These are phyloP conservation scores for Eleutherodactylus coqui DNA, from an alignment of 2,797 vertebrate species.

Conservation along the genomic window DNA sequence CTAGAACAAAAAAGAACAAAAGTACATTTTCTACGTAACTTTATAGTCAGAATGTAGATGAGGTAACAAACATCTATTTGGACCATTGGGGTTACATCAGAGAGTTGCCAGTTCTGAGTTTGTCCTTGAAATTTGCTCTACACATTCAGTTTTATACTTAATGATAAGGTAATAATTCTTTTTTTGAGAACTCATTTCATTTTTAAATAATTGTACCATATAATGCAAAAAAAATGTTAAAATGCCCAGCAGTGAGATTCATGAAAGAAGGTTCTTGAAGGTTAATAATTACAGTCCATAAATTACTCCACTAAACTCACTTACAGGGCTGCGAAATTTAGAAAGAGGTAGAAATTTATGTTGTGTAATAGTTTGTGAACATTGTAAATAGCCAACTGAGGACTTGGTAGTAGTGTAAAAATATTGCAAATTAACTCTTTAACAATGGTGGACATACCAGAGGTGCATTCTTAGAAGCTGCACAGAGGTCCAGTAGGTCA, in stretches of 20 bases:
- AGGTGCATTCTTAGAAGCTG: too few relatives aligned
- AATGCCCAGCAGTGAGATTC: constrained; percentile 7
- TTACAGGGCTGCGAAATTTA: background rate
- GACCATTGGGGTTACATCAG: background rate
- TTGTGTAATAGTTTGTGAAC: background rate
- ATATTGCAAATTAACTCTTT: background rate
- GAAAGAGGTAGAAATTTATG: background rate
- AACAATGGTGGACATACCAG: too few relatives aligned
- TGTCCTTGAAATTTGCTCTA: constrained; percentile 51
- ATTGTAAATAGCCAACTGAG: background rate
- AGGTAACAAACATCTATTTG: background rate
- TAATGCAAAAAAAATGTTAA: constrained; percentile 42
- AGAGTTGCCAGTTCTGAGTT: background rate
- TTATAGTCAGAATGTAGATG: background rate
- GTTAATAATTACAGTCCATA: constrained; percentile 41
- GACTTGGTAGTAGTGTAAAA: background rate
- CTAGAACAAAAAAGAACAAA: background rate
- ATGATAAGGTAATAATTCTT: constrained; percentile 31
- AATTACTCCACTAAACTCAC: constrained; percentile 4
- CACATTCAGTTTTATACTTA: constrained; percentile 46
- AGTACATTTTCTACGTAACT: background rate
- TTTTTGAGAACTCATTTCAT: constrained; percentile 33
- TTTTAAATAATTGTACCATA: constrained; percentile 23
- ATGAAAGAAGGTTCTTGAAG: constrained; percentile 36
- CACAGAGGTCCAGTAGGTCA: too few relatives aligned